Percentiles rank a stretch among this genome's conserved stretches.
phyloP scores from a whole-genome alignment of 2,113 vertebrate genomes.

The Alces alces region DNA sequence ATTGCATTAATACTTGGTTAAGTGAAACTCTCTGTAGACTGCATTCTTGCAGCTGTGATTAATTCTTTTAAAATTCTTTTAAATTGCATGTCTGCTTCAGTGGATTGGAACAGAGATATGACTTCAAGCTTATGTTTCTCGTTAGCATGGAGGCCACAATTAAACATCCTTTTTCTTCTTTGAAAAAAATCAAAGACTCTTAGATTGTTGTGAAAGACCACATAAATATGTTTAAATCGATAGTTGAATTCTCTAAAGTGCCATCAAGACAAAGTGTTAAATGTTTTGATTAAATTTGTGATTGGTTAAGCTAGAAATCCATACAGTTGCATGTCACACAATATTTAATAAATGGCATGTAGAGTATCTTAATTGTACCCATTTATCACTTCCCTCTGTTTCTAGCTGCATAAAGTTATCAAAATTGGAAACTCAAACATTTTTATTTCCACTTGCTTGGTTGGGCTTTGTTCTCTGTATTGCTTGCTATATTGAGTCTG shows the following conservation, averaged over 20 bases:
- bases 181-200: constrained; percentile 62
- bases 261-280: constrained; percentile 57
- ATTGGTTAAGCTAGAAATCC: constrained; percentile 61
- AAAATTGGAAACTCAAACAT: constrained; percentile 31
- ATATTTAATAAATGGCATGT: constrained; percentile 49
- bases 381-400: constrained; percentile 56
- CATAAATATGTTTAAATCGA: constrained; percentile 61
- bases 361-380: constrained; percentile 51
- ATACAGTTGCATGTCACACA: constrained; percentile 46
- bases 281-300: constrained; percentile 59
- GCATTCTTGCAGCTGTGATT: constrained; percentile 49
- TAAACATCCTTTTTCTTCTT: constrained; percentile 4
- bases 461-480: constrained; percentile 21
- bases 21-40: constrained; percentile 43
- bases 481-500: background rate
- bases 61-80: constrained; percentile 61
- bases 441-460: constrained; percentile 14
- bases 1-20: constrained; percentile 48
- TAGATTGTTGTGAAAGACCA: constrained; percentile 47
- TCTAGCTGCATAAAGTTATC: constrained; percentile 49
- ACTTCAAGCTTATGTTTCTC: constrained; percentile 67
- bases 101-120: constrained; percentile 54
- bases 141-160: constrained; percentile 49
- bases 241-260: constrained; percentile 60
- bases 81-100: constrained; percentile 55